Evolutionary conservation across 1,140 invertebrate genomes (phyloP).

Genomic region (Pectinophora gossypiella): DNA sequence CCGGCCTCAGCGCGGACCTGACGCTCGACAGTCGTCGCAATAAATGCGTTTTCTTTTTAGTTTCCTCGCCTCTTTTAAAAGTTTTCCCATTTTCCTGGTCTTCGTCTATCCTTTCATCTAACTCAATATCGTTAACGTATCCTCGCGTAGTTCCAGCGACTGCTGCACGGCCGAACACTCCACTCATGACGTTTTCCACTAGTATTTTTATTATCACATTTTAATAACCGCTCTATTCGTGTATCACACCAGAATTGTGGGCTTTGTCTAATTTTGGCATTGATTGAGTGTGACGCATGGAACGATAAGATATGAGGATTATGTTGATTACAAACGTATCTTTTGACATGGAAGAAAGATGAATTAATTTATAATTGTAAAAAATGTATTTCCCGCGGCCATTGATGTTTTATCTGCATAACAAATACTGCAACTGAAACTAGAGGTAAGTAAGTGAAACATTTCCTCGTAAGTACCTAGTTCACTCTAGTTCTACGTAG

Average conservation of each 20-base stretch:
- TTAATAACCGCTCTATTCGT: not conserved
- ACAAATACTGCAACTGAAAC: no score
- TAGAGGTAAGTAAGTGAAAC: no score
- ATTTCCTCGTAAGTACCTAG: no score
- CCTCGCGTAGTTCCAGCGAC: conserved; percentile 35
- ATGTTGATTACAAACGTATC: conserved; percentile 38
- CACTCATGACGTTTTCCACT: conserved; percentile 43
- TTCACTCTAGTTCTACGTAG: no score
- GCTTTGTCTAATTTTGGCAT: conserved; percentile 54
- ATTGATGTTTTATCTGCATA: no score
- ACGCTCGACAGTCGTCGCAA: conserved; percentile 34
- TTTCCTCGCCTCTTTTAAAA: conserved; percentile 19
- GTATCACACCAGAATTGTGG: conserved; percentile 6
- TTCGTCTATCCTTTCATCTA: conserved; percentile 17
- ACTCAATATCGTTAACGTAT: conserved; percentile 26
- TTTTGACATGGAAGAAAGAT: not conserved
- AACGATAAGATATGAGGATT: conserved; percentile 64
- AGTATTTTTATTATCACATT: no score
- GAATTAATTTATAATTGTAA: no score
- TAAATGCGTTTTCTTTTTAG: conserved; percentile 21
- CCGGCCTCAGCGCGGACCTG: conserved; percentile 26
- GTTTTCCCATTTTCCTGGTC: conserved; percentile 9
- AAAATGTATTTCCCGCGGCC: no score
- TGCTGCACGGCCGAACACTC: conserved; percentile 32
- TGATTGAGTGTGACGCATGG: conserved; percentile 63